These are phyloP conservation scores for Aleiodes sp. DNA, from an alignment of 1,140 invertebrate genomes.

Conservation along the genomic window DNA sequence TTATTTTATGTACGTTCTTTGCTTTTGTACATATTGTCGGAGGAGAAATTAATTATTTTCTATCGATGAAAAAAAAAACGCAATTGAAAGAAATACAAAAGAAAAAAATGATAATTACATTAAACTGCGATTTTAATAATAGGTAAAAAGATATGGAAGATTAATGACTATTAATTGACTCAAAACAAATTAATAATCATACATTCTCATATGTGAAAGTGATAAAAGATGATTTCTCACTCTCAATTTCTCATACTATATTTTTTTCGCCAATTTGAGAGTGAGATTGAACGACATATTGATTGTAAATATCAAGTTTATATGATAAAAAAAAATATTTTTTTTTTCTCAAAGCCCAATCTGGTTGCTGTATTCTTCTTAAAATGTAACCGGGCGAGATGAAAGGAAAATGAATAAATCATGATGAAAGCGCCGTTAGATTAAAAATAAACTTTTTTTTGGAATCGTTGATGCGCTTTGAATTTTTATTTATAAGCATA, in stretches of 20 bases:
- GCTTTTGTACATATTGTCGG: conserved; percentile 20
- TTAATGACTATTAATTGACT: conserved; percentile 12
- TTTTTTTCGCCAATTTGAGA: neutral
- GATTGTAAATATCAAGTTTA: conserved; percentile 4
- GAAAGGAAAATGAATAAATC: neutral
- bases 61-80: neutral
- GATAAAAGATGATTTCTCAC: neutral
- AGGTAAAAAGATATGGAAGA: neutral
- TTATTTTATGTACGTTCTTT: conserved; percentile 19
- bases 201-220: neutral
- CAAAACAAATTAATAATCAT: neutral
- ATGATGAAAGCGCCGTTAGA: conserved; percentile 1
- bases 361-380: conserved; percentile 40
- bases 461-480: neutral
- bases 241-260: conserved; percentile 6
- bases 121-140: neutral
- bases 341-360: conserved; percentile 23
- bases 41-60: neutral
- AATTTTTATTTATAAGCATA: neutral
- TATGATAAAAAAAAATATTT: neutral
- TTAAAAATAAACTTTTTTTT: conserved; percentile 1
- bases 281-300: neutral
- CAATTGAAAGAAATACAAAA: neutral
- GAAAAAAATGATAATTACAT: neutral
- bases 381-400: conserved; percentile 38